Base-by-base conservation (phyloP, 2,113 vertebrate genomes). In the Craseonycteris thonglongyai region DNA sequence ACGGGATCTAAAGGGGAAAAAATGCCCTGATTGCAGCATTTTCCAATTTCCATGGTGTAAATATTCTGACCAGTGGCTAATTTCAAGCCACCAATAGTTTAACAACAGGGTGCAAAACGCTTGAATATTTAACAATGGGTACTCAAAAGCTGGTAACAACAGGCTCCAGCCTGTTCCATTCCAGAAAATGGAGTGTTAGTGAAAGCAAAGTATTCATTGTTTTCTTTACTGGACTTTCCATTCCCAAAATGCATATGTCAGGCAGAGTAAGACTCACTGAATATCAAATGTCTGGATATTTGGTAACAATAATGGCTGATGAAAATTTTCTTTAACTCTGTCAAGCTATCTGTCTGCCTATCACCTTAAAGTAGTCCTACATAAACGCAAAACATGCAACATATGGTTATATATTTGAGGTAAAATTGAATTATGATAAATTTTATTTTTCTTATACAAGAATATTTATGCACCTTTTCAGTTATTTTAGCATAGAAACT, bases 221-320 rank as follows among this genome's bases (percentile, higher is more conserved):
- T 94, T 83, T 83, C 2, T 95, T 79, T 71, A 54, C 24, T 74
- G 49, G 15, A 35, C 61, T 90, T 94, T 96, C 84, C 22, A 81
- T 69, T 78, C 78, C 19, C 61, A 90, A 66, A 92, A 24, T 78
- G n/a, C 24, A 54, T 71, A 54, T 76, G 24, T 76, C 59, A 22
- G 69, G 5, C n/a, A 86, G 24, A 88, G n/a, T 68, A 95, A 54
- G 15, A 65, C 5, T 90, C 59, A 87, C n/a, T 76, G 59, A 88
- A 71, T 61, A 87, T 12, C 26, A 92, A 72, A 30, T 85, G 15
- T 49, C 63, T 80, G 19, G 42, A 74, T 81, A 87, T 38, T 80
- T 75, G 69, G 79, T 90, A 40, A 74, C 33, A 79, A 28, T 69
- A 56, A 35, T 66, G 42, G 59, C 6, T 63, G 30, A 58, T 75